Evolutionary conservation across 2,113 vertebrate species (phyloP), one percentile per base, ranked within the genome.

Genomic region (Mugil cephalus): DNA sequence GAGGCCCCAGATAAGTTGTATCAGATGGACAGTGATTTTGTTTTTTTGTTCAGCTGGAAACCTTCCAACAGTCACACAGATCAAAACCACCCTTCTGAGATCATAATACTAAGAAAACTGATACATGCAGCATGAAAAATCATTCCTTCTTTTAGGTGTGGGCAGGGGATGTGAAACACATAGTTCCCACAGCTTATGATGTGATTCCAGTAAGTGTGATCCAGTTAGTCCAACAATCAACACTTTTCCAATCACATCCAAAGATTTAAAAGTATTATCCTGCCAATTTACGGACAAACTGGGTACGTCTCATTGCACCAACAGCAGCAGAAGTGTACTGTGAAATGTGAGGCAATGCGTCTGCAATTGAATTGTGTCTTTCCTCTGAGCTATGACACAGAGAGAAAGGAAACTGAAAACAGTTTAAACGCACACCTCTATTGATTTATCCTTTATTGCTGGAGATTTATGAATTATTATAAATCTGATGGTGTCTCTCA

Each of bases 401-500:
- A 80, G 19, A 67, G 66, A 79, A 81, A 76, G 72, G 85, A 75
- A 77, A 82, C 54, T 78, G 80, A 82, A 82, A 88, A 87, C 77
- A 79, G 80, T 90, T 91, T 89, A 88, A 81, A 84, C 71, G 87
- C 83, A 71, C 80, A 82, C 75, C 50, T 80, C 82, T 83, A 86
- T 83, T 88, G 89, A 92, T 91, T 92, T 87, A 90, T 84, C 75
- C 76, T 86, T 88, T 88, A 86, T 88, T 89, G 83, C 79, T 75
- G n/a, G 51, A 76, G 82, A 90, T 91, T 88, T 89, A 89, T 91
- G 89, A 88, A 89, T 89, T 89, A 91, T 89, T 89, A 79, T 87
- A 88, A 90, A 90, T 89, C 74, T 89, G 79, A 90, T 76, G 74
- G 80, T 87, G 86, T 89, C 83, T 89, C 88, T 86, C 82, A 87